phyloP scores from a whole-genome alignment of 2,888 invertebrate species.

The Doris montereyensis region DNA sequence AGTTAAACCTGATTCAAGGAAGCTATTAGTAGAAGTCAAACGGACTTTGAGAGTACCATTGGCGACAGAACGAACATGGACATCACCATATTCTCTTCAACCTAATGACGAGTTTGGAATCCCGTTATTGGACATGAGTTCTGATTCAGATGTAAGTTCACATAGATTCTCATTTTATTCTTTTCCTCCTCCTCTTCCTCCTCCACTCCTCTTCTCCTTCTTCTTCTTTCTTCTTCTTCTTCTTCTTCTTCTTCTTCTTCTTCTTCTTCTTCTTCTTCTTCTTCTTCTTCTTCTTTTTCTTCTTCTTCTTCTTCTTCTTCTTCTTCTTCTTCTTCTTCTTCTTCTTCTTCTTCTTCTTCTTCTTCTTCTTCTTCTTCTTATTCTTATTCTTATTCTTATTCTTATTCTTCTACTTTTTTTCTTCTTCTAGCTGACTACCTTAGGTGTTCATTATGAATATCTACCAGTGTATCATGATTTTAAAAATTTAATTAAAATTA shows the following conservation, averaged over 20 bases:
- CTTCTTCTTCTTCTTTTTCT: neutral
- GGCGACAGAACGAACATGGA: conserved; percentile 41
- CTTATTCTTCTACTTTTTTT: too few species aligned
- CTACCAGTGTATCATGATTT: too few species aligned
- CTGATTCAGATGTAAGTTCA: conserved; percentile 58
- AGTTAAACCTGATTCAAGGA: conserved; percentile 47
- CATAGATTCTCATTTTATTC: neutral
- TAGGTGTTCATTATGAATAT: too few species aligned
- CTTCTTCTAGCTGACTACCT: too few species aligned
- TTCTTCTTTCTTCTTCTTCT: conserved; percentile 11
- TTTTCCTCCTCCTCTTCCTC: neutral
- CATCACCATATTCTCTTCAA: conserved; percentile 42
- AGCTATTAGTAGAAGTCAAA: conserved; percentile 31
- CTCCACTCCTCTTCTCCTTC: too few species aligned
- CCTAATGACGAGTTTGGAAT: conserved; percentile 67
- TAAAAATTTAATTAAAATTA: too few species aligned
- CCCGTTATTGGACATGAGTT: conserved; percentile 63
- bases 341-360: neutral
- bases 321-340: neutral
- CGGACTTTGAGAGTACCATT: conserved; percentile 34
- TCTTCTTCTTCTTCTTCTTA: too few species aligned
- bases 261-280: conserved; percentile 9
- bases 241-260: conserved; percentile 18
- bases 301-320: neutral
- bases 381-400: too few species aligned